Conservation (phyloP, 2,888 invertebrate genomes). For the Xestobium rufovillosum region DNA sequence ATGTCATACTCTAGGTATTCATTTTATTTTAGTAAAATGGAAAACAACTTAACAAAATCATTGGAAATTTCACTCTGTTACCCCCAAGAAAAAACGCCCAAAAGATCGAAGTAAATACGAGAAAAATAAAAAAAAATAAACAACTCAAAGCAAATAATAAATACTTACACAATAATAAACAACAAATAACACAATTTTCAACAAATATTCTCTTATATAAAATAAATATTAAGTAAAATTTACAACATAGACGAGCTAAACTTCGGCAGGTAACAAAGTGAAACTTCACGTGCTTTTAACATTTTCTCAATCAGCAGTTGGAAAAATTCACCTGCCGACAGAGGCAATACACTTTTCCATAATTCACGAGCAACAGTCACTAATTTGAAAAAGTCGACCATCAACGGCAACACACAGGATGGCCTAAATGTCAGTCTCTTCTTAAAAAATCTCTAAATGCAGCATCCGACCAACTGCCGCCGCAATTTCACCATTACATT, state of each 20-base stretch:
- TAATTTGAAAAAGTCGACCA: background rate
- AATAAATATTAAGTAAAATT: background rate
- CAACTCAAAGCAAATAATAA: background rate
- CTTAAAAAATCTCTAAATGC: no score
- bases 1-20: slow-evolving; percentile 26
- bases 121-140: background rate
- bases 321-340: no score
- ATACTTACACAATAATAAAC: background rate
- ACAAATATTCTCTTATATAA: background rate
- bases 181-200: background rate
- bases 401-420: no score
- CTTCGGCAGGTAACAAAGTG: background rate
- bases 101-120: background rate
- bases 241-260: slow-evolving; percentile 1
- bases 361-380: background rate
- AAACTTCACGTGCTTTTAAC: no score
- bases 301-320: no score
- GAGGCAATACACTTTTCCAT: slow-evolving; percentile 1
- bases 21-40: slow-evolving; percentile 16
- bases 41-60: slow-evolving; percentile 14
- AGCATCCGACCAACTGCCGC: no score
- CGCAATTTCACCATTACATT: no score
- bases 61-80: background rate
- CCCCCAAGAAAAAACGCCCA: no score
- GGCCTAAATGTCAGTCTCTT: no score